These are phyloP conservation scores for Lanius collurio DNA, from an alignment of 2,113 vertebrate species.

Conservation along the genomic window DNA sequence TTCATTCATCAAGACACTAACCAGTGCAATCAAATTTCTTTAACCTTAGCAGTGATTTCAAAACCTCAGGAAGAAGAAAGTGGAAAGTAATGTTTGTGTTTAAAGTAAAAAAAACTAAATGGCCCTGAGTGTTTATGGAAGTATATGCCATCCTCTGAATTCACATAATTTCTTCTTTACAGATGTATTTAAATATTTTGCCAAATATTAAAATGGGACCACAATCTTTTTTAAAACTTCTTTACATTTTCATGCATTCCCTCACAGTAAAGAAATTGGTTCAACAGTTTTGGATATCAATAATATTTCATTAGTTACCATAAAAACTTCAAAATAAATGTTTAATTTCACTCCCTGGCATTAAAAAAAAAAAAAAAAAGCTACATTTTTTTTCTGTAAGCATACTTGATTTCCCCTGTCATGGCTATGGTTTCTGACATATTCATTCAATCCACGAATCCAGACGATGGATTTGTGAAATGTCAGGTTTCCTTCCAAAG, in stretches of 20 bases:
- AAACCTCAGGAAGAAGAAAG: neutral
- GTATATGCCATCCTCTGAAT: neutral
- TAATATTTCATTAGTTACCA: neutral
- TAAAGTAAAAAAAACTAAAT: neutral
- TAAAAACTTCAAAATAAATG: neutral
- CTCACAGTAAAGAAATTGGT: neutral
- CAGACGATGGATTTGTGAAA: conserved; percentile 44
- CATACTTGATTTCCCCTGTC: neutral
- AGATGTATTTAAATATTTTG: neutral
- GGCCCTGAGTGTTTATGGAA: neutral
- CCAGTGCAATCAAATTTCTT: neutral
- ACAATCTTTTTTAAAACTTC: neutral
- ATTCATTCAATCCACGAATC: conserved; percentile 8
- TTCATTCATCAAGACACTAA: neutral
- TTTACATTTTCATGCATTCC: neutral
- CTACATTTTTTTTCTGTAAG: neutral
- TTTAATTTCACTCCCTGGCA: neutral
- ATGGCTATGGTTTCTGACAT: neutral
- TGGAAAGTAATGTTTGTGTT: neutral
- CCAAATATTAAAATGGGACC: neutral
- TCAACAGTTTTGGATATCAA: neutral
- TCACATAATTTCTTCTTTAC: neutral
- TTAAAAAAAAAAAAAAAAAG: neutral
- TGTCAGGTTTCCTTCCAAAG: conserved; percentile 37
- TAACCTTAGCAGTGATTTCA: neutral